These are phyloP conservation scores for Melinopterus prodromus DNA, from an alignment of 2,888 invertebrate genomes.

Conservation along the genomic window DNA sequence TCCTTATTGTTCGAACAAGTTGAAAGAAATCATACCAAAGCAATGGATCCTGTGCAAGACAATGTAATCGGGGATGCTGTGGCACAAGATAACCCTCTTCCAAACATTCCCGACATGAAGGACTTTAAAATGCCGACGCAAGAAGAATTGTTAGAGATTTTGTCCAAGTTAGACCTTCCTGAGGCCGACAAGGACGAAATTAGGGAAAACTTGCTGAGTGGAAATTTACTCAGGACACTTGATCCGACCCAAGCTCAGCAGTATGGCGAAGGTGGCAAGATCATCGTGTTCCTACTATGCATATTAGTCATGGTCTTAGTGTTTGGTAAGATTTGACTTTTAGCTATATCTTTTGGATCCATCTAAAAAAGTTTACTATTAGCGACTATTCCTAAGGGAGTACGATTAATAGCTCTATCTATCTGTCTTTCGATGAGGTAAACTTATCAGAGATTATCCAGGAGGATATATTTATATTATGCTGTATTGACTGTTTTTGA, in stretches of 20 bases:
- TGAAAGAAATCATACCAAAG: not conserved
- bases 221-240: constrained; percentile 10
- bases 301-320: constrained; percentile 42
- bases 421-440: too few species aligned
- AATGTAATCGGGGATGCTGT: not conserved
- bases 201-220: constrained; percentile 34
- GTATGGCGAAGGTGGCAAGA: constrained; percentile 57
- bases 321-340: constrained; percentile 45
- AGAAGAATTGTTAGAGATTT: constrained; percentile 44
- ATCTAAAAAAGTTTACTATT: too few species aligned
- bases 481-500: too few species aligned
- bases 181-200: constrained; percentile 66
- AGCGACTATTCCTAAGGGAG: too few species aligned
- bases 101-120: constrained; percentile 24
- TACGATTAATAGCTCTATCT: too few species aligned
- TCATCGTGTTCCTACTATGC: constrained; percentile 41
- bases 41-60: constrained; percentile 11
- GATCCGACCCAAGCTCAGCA: constrained; percentile 44
- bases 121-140: constrained; percentile 42
- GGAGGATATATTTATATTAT: too few species aligned
- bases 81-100: constrained; percentile 13
- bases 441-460: too few species aligned
- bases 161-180: constrained; percentile 58
- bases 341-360: too few species aligned
- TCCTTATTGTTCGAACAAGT: not conserved